These are phyloP conservation scores for Hydrotaea cyrtoneurina DNA, from an alignment of 2,888 invertebrate species.

Conservation along the genomic window DNA sequence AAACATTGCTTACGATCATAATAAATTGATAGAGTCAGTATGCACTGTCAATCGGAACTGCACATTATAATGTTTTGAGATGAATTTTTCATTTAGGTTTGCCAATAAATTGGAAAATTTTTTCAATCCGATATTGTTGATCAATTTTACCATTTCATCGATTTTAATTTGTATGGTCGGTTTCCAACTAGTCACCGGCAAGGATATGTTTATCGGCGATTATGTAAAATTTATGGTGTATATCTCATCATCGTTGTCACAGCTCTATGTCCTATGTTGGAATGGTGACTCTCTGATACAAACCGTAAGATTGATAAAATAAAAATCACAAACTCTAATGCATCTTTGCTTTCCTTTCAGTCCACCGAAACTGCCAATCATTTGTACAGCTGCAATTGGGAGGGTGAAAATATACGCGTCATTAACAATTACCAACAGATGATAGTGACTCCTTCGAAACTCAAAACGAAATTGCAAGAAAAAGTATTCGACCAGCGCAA, in stretches of 20 bases:
- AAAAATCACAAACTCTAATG: neutral
- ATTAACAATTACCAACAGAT: conserved; percentile 22
- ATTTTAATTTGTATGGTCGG: conserved; percentile 80
- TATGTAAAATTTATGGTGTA: conserved; percentile 78
- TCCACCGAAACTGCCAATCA: conserved; percentile 74
- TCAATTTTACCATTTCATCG: conserved; percentile 78
- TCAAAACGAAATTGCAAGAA: neutral
- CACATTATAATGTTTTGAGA: no score
- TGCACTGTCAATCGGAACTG: no score
- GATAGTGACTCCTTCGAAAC: neutral
- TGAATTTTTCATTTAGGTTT: conserved; percentile 72
- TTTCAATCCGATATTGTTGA: conserved; percentile 78
- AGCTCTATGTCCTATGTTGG: conserved; percentile 78
- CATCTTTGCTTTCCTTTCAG: conserved; percentile 67
- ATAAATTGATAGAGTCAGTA: conserved; percentile 75
- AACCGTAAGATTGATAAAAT: conserved; percentile 70
- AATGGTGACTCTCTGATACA: conserved; percentile 79
- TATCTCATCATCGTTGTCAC: conserved; percentile 77
- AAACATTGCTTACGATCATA: conserved; percentile 74
- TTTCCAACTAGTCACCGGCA: conserved; percentile 78
- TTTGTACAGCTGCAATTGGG: conserved; percentile 78
- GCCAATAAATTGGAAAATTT: conserved; percentile 76
- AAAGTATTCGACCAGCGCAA: neutral
- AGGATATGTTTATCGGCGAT: conserved; percentile 78
- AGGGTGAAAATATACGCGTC: conserved; percentile 66